These are phyloP conservation scores for Resseliella maxima DNA, from an alignment of 2,888 invertebrate species.

Conservation along the genomic window DNA sequence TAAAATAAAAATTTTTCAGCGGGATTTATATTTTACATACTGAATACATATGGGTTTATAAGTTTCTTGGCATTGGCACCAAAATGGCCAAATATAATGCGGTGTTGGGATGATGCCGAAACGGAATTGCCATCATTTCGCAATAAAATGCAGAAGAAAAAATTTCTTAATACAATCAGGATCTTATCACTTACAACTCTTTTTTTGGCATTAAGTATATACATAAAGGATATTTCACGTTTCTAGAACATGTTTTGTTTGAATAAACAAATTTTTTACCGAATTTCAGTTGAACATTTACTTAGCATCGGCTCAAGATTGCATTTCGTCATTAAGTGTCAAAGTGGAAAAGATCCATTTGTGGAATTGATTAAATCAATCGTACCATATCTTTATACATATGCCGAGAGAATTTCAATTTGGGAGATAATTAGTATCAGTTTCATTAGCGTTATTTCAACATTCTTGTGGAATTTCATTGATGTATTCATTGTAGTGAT, in stretches of 20 bases:
- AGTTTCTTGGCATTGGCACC: conserved; percentile 68
- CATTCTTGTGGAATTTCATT: not conserved
- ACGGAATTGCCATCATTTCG: conserved; percentile 65
- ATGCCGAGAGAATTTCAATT: not conserved
- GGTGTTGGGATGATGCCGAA: conserved; percentile 69
- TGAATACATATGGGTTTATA: conserved; percentile 62
- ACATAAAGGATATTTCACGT: too few relatives aligned
- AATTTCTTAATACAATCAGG: conserved; percentile 66
- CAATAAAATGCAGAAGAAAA: conserved; percentile 63
- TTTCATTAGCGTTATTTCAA: not conserved
- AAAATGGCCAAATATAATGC: conserved; percentile 70
- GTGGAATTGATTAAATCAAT: conserved; percentile 60
- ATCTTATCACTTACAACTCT: conserved; percentile 68
- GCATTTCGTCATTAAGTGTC: conserved; percentile 63
- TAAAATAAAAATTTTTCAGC: conserved; percentile 59
- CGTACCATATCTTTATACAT: not conserved
- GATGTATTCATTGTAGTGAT: conserved; percentile 1
- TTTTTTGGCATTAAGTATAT: conserved; percentile 68
- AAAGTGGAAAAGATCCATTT: conserved; percentile 62
- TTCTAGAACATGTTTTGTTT: not conserved
- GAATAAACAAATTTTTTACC: not conserved
- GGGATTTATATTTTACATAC: conserved; percentile 65
- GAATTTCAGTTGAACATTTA: conserved; percentile 64
- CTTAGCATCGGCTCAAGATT: conserved; percentile 62
- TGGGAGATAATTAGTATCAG: not conserved